Conservation (phyloP, 2,797 vertebrate genomes). For the Bovichtus variegatus region DNA sequence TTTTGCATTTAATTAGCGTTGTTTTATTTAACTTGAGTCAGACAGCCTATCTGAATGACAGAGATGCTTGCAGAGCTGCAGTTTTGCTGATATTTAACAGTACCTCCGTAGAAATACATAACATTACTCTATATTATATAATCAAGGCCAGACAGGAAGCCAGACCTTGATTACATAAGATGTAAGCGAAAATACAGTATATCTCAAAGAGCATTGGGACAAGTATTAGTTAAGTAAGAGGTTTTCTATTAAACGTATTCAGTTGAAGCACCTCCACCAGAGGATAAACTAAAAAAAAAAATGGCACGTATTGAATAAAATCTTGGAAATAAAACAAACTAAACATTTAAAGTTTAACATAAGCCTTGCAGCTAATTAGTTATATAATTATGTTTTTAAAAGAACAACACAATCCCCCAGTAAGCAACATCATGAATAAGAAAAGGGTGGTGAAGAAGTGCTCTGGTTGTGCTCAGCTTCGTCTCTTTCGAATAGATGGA, state of each 20-base stretch:
- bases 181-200: not conserved
- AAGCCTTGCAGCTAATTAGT: not conserved
- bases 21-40: slow-evolving; percentile 28
- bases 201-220: not conserved
- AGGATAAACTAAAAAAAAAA: slow-evolving; percentile 3
- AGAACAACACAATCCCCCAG: not conserved
- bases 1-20: slow-evolving; percentile 23
- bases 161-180: not conserved
- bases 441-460: not conserved
- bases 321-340: not conserved
- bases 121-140: not conserved
- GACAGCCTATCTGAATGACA: not conserved
- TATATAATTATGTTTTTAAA: not conserved
- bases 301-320: not conserved
- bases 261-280: not conserved
- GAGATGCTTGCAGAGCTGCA: slow-evolving; percentile 1
- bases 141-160: slow-evolving; percentile 6
- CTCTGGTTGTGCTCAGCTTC: not conserved
- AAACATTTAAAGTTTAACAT: not conserved
- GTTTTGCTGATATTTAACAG: not conserved
- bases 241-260: not conserved
- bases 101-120: not conserved
- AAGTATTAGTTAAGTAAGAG: not conserved
- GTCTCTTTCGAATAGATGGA: slow-evolving; percentile 3
- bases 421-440: not conserved